These are phyloP conservation scores for Agonopterix alstromeriana DNA, from an alignment of 2,888 invertebrate genomes.

Conservation along the genomic window DNA sequence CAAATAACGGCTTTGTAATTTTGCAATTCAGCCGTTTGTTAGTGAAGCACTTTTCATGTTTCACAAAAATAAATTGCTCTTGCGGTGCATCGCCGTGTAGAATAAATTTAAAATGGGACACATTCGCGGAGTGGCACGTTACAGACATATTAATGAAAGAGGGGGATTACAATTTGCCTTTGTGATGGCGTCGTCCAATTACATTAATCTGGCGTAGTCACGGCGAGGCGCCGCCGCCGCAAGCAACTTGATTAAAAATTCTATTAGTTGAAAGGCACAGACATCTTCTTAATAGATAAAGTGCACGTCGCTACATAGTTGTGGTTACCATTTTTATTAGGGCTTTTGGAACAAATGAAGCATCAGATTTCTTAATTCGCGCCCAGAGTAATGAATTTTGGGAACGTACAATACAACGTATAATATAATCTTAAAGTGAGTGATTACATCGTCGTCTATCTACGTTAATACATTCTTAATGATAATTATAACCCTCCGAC, in stretches of 20 bases:
- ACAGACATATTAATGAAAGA: constrained; percentile 62
- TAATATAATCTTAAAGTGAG: no score
- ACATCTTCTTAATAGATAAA: constrained; percentile 68
- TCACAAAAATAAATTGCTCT: constrained; percentile 33
- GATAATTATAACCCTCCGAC: no score
- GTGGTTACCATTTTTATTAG: constrained; percentile 18
- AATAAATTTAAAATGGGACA: constrained; percentile 50
- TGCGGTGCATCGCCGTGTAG: constrained; percentile 27
- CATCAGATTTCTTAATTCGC: no score
- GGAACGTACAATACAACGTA: no score
- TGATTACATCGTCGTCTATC: no score
- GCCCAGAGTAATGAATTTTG: no score
- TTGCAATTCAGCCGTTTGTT: constrained; percentile 45
- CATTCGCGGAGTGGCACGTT: constrained; percentile 54
- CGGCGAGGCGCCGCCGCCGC: constrained; percentile 47
- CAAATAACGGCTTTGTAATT: constrained; percentile 43
- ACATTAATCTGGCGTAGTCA: constrained; percentile 71
- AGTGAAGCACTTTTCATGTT: constrained; percentile 33
- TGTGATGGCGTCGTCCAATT: constrained; percentile 73
- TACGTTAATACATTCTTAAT: no score
- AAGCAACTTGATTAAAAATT: constrained; percentile 75
- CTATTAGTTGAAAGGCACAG: constrained; percentile 72
- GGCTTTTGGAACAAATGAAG: no score
- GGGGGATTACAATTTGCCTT: constrained; percentile 75
- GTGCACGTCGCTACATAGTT: constrained; percentile 41